These are phyloP conservation scores for Sialia sialis DNA, from an alignment of 2,113 vertebrate genomes.

Conservation along the genomic window DNA sequence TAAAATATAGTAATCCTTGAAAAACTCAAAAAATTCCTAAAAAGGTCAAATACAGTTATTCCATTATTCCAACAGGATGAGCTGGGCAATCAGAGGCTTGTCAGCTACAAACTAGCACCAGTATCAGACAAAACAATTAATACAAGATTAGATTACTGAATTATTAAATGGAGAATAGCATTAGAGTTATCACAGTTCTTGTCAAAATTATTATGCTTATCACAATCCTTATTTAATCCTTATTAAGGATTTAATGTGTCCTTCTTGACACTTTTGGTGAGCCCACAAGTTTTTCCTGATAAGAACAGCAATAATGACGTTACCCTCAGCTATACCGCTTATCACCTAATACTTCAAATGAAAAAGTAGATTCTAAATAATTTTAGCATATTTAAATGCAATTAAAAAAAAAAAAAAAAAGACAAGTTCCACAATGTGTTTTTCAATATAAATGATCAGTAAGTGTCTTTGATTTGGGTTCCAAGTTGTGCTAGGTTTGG, in stretches of 20 bases:
- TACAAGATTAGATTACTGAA: not conserved
- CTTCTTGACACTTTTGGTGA: not conserved
- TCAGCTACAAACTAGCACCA: not conserved
- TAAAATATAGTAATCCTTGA: not conserved
- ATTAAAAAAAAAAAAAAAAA: not conserved
- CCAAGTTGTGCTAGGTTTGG: not conserved
- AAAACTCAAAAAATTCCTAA: not conserved
- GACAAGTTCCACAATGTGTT: not conserved
- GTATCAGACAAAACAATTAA: not conserved
- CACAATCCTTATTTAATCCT: not conserved
- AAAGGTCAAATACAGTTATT: not conserved
- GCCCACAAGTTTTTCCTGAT: not conserved
- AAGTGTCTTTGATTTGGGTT: not conserved
- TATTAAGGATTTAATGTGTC: not conserved
- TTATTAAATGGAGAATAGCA: not conserved
- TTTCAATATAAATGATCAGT: not conserved
- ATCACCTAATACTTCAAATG: not conserved
- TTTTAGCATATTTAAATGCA: not conserved
- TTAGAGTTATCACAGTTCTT: not conserved
- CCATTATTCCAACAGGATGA: not conserved
- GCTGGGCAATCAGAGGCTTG: not conserved
- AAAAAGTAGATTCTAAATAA: not conserved
- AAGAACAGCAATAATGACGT: not conserved
- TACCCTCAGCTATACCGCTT: not conserved
- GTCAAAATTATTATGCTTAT: not conserved